Evolutionary conservation across 2,113 vertebrate species (phyloP), one percentile per base, ranked within the genome.

Genomic region (Hippocampus comes): DNA sequence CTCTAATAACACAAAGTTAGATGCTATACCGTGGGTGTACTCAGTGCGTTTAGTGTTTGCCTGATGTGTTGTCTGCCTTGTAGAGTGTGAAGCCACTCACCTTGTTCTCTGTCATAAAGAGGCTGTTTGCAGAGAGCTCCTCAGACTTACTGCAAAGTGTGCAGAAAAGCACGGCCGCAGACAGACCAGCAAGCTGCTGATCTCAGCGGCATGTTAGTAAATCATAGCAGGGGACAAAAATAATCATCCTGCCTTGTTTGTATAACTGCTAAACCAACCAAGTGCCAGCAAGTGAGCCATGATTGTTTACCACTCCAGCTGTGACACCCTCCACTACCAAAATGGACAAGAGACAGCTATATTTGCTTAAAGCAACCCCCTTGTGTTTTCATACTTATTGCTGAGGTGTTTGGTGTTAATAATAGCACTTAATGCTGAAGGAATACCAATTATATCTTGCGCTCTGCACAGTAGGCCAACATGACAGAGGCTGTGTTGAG

Each of bases 71-170:
- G 89, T 88, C 85, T 90, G 82, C 75, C 84, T 87, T 89, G 86
- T 85, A 89, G 87, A 80, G 86, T 86, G 84, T 89, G 81, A 89
- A 91, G 84, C 88, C 86, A 84, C 81, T 88, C 83, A 89, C 87
- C 87, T 88, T 76, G 68, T 82, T 92, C 82, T 75, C 77, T 86
- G 82, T 90, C 89, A 92, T 89, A 90, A 92, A 92, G 87, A 89
- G 82, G 68, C 82, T 93, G 88, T 93, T 93, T 92, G 85, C 87
- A 88, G 82, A 93, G 80, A 83, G 89, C 92, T 92, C 88, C 88
- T 87, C 80, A 72, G 87, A 89, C 82, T 89, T 87, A 90, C 87
- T 74, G 83, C 86, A 85, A 79, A 86, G 74, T 81, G 46, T 70
- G 72, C 81, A 73, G 80, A 81, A 82, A 89, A 86, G 84, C 74